Evolutionary conservation across 2,888 invertebrate genomes (phyloP).

Genomic region (Apoda limacodes): DNA sequence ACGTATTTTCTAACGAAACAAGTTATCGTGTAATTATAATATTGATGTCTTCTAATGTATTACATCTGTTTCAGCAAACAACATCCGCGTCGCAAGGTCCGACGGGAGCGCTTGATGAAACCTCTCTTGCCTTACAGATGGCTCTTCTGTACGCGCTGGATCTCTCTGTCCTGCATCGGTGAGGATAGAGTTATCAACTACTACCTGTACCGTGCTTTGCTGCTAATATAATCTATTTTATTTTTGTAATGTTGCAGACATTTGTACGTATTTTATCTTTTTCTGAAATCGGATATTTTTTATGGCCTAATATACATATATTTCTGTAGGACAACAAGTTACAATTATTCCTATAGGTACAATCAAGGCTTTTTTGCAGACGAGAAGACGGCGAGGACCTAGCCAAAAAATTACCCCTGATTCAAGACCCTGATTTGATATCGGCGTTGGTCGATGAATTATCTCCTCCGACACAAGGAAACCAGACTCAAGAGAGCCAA

Average conservation of each 20-base stretch:
- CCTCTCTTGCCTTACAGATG: conserved; percentile 84
- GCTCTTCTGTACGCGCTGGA: conserved; percentile 87
- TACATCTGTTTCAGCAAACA: conserved; percentile 40
- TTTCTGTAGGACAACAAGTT: too few species aligned
- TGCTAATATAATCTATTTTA: too few species aligned
- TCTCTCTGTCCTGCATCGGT: conserved; percentile 78
- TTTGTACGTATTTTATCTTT: too few species aligned
- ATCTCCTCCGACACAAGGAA: conserved; percentile 29
- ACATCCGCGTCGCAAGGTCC: conserved; percentile 52
- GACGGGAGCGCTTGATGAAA: conserved; percentile 81
- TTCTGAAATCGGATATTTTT: too few species aligned
- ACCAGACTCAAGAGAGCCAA: conserved; percentile 20
- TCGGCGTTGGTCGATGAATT: conserved; percentile 63
- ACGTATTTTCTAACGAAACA: too few species aligned
- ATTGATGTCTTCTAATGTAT: too few species aligned
- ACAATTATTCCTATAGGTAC: too few species aligned
- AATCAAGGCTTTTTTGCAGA: conserved; percentile 29
- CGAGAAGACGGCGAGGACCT: conserved; percentile 82
- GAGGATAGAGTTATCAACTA: too few species aligned
- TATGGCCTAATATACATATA: too few species aligned
- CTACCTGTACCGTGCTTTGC: too few species aligned
- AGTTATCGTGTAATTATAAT: too few species aligned
- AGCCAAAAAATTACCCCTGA: conserved; percentile 75
- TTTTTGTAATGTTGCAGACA: too few species aligned
- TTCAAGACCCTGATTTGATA: conserved; percentile 71